Evolutionary conservation across 2,888 invertebrate genomes (phyloP).

Genomic region (Limnephilus marmoratus): DNA sequence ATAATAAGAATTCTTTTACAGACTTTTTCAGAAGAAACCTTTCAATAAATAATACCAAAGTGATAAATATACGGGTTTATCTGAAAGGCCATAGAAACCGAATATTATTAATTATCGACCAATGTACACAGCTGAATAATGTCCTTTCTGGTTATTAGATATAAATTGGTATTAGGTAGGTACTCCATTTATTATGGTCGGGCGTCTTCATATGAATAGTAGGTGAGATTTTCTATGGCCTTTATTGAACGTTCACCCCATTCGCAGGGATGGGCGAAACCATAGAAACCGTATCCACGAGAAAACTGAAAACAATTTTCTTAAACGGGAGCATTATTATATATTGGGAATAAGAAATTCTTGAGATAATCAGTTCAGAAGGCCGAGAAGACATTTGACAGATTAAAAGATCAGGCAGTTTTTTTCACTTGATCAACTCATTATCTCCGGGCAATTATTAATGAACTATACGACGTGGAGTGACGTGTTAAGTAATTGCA

Average conservation of each 20-base stretch:
- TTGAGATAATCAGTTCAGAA: neutral
- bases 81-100: neutral
- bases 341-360: neutral
- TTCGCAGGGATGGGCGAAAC: neutral
- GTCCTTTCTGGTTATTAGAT: too few species aligned
- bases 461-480: neutral
- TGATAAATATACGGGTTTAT: neutral
- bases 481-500: neutral
- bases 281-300: neutral
- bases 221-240: neutral
- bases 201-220: neutral
- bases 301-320: neutral
- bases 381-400: neutral
- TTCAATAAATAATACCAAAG: neutral
- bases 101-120: neutral
- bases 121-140: neutral
- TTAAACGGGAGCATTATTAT: neutral
- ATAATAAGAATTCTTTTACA: neutral
- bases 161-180: too few species aligned
- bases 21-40: neutral
- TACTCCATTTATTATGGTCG: neutral
- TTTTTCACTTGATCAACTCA: neutral
- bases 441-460: neutral
- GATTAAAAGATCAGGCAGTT: neutral
- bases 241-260: neutral